These are phyloP conservation scores for Drosophila paulistorum DNA, from an alignment of 1,140 invertebrate genomes.

Conservation along the genomic window DNA sequence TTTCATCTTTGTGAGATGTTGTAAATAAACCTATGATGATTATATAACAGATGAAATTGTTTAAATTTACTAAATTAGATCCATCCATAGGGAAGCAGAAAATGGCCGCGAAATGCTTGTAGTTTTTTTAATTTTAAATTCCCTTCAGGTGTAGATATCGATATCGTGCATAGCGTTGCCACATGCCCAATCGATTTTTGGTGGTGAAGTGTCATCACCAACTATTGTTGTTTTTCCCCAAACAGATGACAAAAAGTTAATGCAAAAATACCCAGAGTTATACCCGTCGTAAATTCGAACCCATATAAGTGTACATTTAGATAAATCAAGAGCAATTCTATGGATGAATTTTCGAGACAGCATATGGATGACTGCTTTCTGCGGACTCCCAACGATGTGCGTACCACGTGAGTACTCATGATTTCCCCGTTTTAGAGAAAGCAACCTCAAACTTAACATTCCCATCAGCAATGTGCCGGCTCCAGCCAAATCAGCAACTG, in stretches of 20 bases:
- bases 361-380: constrained; percentile 85
- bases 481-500: constrained; percentile 58
- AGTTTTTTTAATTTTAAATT: background rate
- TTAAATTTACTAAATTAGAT: background rate
- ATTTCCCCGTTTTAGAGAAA: background rate
- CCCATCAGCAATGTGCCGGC: constrained; percentile 55
- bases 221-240: no score
- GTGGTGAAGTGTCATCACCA: no score
- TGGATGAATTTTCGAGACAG: constrained; percentile 83
- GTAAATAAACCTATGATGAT: background rate
- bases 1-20: constrained; percentile 1
- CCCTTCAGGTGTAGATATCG: background rate
- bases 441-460: constrained; percentile 1
- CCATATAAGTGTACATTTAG: background rate
- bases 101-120: background rate
- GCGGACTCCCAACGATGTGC: constrained; percentile 84
- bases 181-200: no score
- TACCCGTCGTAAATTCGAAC: constrained; percentile 1
- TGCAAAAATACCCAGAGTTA: no score
- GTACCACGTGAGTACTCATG: constrained; percentile 83
- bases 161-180: no score
- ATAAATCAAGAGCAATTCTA: background rate
- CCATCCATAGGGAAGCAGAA: background rate
- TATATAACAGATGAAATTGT: background rate
- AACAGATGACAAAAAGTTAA: no score